A percentile compares a stretch with the other conserved stretches of the same genome.
These are phyloP conservation scores for Holacanthella duospinosa DNA, from an alignment of 2,888 invertebrate genomes.

Conservation along the genomic window DNA sequence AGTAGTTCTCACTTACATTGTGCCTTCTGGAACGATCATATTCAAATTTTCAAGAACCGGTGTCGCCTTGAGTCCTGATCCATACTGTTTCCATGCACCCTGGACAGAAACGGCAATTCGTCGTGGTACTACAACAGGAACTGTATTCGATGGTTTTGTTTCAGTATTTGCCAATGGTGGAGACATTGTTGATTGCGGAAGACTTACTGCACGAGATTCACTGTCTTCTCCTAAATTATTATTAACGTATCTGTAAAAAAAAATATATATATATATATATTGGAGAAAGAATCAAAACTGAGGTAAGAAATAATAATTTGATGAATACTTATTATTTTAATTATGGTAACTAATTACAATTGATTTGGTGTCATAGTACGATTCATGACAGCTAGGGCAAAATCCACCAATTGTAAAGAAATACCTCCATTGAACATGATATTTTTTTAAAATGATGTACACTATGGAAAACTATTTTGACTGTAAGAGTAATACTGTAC, in stretches of 20 bases:
- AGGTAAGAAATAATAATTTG: background rate
- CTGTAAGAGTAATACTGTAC: too few species aligned
- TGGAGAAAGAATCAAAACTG: background rate
- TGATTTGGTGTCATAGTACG: background rate
- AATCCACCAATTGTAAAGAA: background rate
- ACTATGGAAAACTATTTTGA: too few species aligned
- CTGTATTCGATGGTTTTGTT: slow-evolving; percentile 27
- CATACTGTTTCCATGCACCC: slow-evolving; percentile 80
- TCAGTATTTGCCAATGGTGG: slow-evolving; percentile 28
- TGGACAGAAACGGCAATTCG: slow-evolving; percentile 64
- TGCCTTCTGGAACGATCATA: slow-evolving; percentile 88
- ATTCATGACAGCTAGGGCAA: background rate
- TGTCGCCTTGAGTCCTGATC: slow-evolving; percentile 73
- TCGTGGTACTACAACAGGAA: slow-evolving; percentile 14
- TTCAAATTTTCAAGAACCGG: slow-evolving; percentile 77
- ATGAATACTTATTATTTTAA: background rate
- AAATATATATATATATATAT: background rate
- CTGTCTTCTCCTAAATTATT: slow-evolving; percentile 35
- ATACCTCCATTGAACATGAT: background rate
- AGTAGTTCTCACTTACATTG: slow-evolving; percentile 70
- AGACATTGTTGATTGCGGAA: slow-evolving; percentile 17
- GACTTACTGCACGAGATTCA: slow-evolving; percentile 13
- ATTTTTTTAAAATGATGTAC: too few species aligned
- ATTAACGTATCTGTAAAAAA: slow-evolving; percentile 33
- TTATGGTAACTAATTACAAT: background rate